Percentiles rank a stretch among this genome's conserved stretches.
Conservation (phyloP, 2,888 invertebrate genomes). For the Drosophila acutilabella region DNA sequence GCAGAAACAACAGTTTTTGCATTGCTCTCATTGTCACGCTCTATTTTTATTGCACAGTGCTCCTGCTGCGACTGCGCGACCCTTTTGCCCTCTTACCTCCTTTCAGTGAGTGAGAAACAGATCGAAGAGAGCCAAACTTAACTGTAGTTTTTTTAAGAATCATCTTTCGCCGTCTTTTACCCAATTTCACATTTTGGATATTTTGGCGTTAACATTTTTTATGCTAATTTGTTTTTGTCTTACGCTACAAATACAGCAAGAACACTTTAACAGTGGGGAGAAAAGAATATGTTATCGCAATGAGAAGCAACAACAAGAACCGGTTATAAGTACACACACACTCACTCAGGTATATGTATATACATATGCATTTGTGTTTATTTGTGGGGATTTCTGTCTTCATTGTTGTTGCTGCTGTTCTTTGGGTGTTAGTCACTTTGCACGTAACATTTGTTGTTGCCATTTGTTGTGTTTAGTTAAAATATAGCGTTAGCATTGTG, state of each 20-base stretch:
- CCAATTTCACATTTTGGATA: slow-evolving; percentile 41
- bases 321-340: slow-evolving; percentile 32
- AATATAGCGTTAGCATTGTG: slow-evolving; percentile 23
- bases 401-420: slow-evolving; percentile 25
- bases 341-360: not conserved
- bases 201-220: slow-evolving; percentile 21
- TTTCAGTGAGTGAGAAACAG: not conserved
- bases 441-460: slow-evolving; percentile 25
- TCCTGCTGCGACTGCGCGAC: slow-evolving; percentile 15
- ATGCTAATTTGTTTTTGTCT: slow-evolving; percentile 17
- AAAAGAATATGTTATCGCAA: slow-evolving; percentile 33
- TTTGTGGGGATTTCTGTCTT: slow-evolving; percentile 29
- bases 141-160: not conserved
- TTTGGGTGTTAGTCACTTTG: slow-evolving; percentile 41
- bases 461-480: not conserved
- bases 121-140: slow-evolving; percentile 21
- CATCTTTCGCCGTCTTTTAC: not conserved
- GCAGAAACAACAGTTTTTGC: not conserved
- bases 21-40: slow-evolving; percentile 21
- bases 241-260: slow-evolving; percentile 15
- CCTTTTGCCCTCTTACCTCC: not conserved
- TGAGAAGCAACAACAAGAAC: slow-evolving; percentile 30
- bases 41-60: slow-evolving; percentile 13
- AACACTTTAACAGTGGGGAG: slow-evolving; percentile 1
- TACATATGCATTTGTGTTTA: slow-evolving; percentile 7